Evolutionary conservation across 2,797 vertebrate genomes (phyloP).

Genomic region (Phrynocephalus guinanensis): DNA sequence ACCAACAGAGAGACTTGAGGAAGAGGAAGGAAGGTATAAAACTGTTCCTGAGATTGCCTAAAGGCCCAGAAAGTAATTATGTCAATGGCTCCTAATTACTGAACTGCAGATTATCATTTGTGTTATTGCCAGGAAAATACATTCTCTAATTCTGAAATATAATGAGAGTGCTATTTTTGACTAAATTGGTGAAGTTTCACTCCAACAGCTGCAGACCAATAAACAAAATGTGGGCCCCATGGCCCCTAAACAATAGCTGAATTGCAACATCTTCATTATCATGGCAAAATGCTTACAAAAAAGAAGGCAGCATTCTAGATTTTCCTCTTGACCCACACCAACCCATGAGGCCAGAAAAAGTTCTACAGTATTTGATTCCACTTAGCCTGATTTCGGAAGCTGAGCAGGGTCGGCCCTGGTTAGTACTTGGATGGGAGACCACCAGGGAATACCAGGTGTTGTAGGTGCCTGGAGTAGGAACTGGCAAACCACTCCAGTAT

Average conservation of each 20-base stretch:
- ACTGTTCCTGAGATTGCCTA: slow-evolving; percentile 33
- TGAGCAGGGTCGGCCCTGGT: too few species aligned
- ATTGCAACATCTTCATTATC: background rate
- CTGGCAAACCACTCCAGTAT: too few species aligned
- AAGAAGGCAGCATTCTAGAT: background rate
- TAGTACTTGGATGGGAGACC: too few species aligned
- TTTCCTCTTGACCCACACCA: background rate
- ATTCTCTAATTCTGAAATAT: slow-evolving; percentile 16
- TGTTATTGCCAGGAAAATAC: slow-evolving; percentile 7
- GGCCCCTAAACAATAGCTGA: background rate
- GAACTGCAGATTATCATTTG: slow-evolving; percentile 14
- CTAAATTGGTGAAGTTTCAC: slow-evolving; percentile 6
- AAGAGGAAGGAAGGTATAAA: background rate
- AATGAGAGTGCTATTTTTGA: slow-evolving; percentile 31
- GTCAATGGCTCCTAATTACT: slow-evolving; percentile 21
- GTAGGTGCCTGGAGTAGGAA: too few species aligned
- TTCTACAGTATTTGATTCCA: background rate
- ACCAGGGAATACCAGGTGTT: too few species aligned
- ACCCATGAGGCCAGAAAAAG: background rate
- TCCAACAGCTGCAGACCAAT: background rate
- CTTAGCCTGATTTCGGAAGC: too few species aligned
- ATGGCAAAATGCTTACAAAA: slow-evolving; percentile 2
- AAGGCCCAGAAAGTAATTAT: slow-evolving; percentile 41
- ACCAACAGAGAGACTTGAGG: background rate
- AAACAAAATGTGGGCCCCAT: background rate